Conservation (phyloP, 1,140 invertebrate genomes). For the Calliphora vicina region DNA sequence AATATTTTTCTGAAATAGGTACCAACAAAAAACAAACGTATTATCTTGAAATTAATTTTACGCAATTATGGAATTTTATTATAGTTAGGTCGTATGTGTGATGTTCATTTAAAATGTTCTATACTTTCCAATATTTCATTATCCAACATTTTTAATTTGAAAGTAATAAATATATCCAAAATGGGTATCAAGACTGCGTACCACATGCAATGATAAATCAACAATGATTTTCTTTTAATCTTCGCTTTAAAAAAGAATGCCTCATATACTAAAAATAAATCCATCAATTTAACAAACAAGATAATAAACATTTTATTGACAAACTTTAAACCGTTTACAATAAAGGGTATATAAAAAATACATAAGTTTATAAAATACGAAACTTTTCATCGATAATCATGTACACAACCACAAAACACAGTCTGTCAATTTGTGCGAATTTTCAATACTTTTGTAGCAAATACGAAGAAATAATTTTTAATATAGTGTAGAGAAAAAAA, state of each 20-base stretch:
- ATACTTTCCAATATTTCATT: too few species aligned
- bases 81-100: too few species aligned
- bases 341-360: background rate
- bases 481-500: background rate
- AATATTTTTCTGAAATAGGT: too few species aligned
- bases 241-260: background rate
- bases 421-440: background rate
- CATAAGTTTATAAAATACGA: background rate
- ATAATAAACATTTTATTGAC: conserved; percentile 1
- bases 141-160: too few species aligned
- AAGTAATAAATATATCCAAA: too few species aligned
- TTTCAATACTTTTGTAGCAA: background rate
- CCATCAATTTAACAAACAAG: background rate
- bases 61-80: too few species aligned
- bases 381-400: background rate
- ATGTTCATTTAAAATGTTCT: too few species aligned
- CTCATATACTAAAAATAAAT: background rate
- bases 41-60: too few species aligned
- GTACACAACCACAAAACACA: background rate
- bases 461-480: background rate
- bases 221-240: too few species aligned
- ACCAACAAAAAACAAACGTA: too few species aligned
- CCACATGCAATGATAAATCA: too few species aligned
- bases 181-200: too few species aligned
- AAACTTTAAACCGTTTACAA: background rate